These are phyloP conservation scores for Gonatopus flavifemur DNA, from an alignment of 1,140 invertebrate species.

Conservation along the genomic window DNA sequence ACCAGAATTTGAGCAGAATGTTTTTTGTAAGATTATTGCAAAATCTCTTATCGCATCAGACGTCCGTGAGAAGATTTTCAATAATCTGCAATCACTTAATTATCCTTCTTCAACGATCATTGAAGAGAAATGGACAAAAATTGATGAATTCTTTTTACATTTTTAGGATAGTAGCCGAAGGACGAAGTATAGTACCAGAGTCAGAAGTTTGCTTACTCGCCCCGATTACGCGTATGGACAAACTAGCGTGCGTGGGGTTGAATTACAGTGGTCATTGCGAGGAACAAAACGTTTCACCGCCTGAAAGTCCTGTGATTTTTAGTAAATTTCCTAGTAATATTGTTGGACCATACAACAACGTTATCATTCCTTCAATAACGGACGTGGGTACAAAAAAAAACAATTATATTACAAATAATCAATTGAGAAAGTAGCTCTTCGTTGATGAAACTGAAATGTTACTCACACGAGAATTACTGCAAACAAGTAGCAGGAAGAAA, in stretches of 20 bases:
- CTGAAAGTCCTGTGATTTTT: constrained; percentile 76
- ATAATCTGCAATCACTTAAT: no score
- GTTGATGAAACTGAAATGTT: no score
- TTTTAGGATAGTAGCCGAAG: constrained; percentile 63
- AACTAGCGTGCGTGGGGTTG: constrained; percentile 76
- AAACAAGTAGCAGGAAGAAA: no score
- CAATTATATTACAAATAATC: no score
- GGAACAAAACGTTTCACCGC: constrained; percentile 72
- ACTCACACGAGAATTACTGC: no score
- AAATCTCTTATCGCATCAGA: no score
- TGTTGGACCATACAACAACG: constrained; percentile 72
- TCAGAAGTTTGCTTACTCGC: constrained; percentile 63
- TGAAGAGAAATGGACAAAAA: no score
- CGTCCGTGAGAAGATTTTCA: no score
- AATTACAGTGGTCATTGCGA: constrained; percentile 80
- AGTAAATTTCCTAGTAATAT: constrained; percentile 80
- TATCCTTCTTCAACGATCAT: no score
- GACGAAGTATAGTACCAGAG: constrained; percentile 56
- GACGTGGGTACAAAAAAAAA: constrained; percentile 61
- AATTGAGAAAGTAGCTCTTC: no score
- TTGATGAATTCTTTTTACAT: constrained; percentile 29
- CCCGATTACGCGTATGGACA: constrained; percentile 73
- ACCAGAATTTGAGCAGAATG: no score
- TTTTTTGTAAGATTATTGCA: no score
- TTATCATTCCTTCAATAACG: constrained; percentile 69